These are phyloP conservation scores for Cerastis leucographa DNA, from an alignment of 2,888 invertebrate genomes.

Conservation along the genomic window DNA sequence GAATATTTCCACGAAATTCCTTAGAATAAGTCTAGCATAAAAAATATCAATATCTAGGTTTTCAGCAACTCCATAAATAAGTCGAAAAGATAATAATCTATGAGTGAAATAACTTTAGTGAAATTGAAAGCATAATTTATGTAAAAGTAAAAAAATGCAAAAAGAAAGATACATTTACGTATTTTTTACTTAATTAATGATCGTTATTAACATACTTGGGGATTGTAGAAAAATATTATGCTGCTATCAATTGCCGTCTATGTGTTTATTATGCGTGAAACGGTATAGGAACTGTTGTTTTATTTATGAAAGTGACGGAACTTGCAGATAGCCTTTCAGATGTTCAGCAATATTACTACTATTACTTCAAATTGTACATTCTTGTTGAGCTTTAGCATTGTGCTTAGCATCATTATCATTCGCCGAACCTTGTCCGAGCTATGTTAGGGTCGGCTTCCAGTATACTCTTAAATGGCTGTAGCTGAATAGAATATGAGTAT, in stretches of 20 bases:
- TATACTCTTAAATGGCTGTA: background rate
- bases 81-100: slow-evolving; percentile 28
- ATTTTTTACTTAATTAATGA: slow-evolving; percentile 18
- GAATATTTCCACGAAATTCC: background rate
- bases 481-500: background rate
- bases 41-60: slow-evolving; percentile 9
- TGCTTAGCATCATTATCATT: background rate
- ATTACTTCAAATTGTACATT: background rate
- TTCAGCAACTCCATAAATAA: slow-evolving; percentile 19
- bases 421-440: too few species aligned
- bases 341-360: background rate
- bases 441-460: too few species aligned
- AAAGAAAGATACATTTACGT: slow-evolving; percentile 9
- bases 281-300: background rate
- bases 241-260: background rate
- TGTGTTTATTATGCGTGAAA: background rate
- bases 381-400: background rate
- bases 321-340: background rate
- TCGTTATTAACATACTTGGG: slow-evolving; percentile 8
- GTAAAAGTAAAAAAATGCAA: slow-evolving; percentile 17
- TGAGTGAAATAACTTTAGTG: slow-evolving; percentile 44
- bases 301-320: slow-evolving; percentile 11
- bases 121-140: slow-evolving; percentile 40
- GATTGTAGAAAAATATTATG: background rate
- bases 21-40: slow-evolving; percentile 21